Evolutionary conservation across 2,888 invertebrate genomes (phyloP), one percentile per base, ranked within the genome.

Genomic region (Gymnosoma rotundatum): DNA sequence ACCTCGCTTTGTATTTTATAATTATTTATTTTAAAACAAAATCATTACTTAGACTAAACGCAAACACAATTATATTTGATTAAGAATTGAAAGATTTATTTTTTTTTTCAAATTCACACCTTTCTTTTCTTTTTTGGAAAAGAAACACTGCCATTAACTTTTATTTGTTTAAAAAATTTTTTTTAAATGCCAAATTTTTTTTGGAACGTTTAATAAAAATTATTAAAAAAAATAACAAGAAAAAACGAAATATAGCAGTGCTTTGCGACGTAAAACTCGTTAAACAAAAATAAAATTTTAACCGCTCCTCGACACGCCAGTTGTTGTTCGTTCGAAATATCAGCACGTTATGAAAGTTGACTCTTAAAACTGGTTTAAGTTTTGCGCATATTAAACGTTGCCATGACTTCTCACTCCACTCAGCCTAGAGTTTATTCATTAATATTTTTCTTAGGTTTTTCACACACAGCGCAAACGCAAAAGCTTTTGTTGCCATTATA

Each of bases 271-370:
- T 74, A 76, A 82, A 75, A 64, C 61, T 78, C 73, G 79, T 76
- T 85, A 64, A 80, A 67, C 38, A 48, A 42, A 64, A 67, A 20
- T 1, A 56, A 72, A 67, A 81, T 50, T 78, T 81, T 25, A 74
- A 81, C 81, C 81, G 81, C 81, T 81, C 54, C 50, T 56, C 73
- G 64, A 58, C 79, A 79, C 78, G 52, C 70, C 54, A 72, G 84
- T 74, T 84, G 80, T 83, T 81, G 60, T 83, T 78, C 85, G 83
- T 82, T 82, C 82, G 82, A 89, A 85, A 90, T 90, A 91, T 91
- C 91, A 88, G 90, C 89, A 89, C 88, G 83, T 88, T 90, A 90
- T 91, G 91, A 91, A 91, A 91, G 92, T 91, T 91, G 90, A 89
- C 88, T 90, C 89, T 90, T 90, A 8, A 5, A 91, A 91, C 91